Evolutionary conservation across 2,888 invertebrate species (phyloP).

Genomic region (Eudasyphora cyanicolor): DNA sequence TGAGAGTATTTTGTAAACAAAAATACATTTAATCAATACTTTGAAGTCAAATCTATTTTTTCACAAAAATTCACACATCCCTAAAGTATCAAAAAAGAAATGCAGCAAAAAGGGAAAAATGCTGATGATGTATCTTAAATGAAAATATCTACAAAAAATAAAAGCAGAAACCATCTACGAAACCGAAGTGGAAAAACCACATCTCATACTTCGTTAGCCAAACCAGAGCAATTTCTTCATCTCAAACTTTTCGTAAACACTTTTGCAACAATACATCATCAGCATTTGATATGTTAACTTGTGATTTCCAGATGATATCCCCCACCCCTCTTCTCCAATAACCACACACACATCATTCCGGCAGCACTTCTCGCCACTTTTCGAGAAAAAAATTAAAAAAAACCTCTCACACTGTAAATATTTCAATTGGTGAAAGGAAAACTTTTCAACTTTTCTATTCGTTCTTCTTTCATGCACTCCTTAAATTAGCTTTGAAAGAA

Average conservation of each 20-base stretch:
- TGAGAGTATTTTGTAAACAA: too few relatives aligned
- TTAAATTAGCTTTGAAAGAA: constrained; percentile 37
- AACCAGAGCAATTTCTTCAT: not conserved
- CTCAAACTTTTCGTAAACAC: constrained; percentile 19
- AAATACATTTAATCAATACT: not conserved
- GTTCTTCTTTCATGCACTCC: not conserved
- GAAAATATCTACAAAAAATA: not conserved
- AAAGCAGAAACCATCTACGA: not conserved
- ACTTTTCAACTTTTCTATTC: constrained; percentile 11
- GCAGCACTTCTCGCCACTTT: not conserved
- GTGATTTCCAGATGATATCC: constrained; percentile 32
- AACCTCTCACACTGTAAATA: constrained; percentile 19
- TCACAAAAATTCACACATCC: not conserved
- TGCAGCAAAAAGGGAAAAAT: not conserved
- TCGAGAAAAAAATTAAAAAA: not conserved
- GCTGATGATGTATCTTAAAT: not conserved
- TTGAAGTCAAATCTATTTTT: not conserved
- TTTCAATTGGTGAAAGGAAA: constrained; percentile 28
- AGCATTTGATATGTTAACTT: constrained; percentile 37
- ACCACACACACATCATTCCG: not conserved
- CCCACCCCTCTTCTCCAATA: not conserved
- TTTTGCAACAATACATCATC: constrained; percentile 32
- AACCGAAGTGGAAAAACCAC: not conserved
- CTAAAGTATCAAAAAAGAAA: not conserved
- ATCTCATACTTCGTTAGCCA: constrained; percentile 19